Evolutionary conservation across 2,113 vertebrate species (phyloP).

Genomic region (Butorides virescens): DNA sequence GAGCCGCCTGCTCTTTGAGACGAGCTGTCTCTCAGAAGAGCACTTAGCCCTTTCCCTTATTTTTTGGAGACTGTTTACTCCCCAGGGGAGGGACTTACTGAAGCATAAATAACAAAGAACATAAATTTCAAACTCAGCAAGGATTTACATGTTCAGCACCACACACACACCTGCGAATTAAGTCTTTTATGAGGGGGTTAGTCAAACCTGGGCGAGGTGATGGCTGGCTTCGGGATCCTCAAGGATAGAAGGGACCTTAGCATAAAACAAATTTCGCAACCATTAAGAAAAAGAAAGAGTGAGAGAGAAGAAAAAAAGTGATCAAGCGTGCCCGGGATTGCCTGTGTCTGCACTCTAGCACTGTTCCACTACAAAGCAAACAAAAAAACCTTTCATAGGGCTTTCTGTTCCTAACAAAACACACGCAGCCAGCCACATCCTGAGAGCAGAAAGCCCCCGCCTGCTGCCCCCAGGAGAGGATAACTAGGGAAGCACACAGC

Average conservation of each 20-base stretch:
- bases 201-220: not conserved
- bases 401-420: not conserved
- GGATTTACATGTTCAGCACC: not conserved
- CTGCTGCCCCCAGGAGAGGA: not conserved
- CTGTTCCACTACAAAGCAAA: not conserved
- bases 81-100: not conserved
- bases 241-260: not conserved
- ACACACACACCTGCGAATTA: not conserved
- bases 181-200: not conserved
- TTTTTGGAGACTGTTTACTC: not conserved
- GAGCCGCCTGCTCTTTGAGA: not conserved
- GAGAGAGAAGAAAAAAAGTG: not conserved
- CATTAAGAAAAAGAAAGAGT: not conserved
- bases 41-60: not conserved
- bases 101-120: not conserved
- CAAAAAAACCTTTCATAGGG: not conserved
- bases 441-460: not conserved
- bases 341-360: not conserved
- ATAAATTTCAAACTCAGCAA: not conserved
- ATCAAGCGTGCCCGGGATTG: rapidly evolving
- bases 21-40: not conserved
- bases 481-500: not conserved
- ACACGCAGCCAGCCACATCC: not conserved
- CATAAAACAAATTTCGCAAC: not conserved
- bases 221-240: not conserved